These are phyloP conservation scores for Halcyon chelicuti DNA, from an alignment of 2,797 vertebrate species.

Conservation along the genomic window DNA sequence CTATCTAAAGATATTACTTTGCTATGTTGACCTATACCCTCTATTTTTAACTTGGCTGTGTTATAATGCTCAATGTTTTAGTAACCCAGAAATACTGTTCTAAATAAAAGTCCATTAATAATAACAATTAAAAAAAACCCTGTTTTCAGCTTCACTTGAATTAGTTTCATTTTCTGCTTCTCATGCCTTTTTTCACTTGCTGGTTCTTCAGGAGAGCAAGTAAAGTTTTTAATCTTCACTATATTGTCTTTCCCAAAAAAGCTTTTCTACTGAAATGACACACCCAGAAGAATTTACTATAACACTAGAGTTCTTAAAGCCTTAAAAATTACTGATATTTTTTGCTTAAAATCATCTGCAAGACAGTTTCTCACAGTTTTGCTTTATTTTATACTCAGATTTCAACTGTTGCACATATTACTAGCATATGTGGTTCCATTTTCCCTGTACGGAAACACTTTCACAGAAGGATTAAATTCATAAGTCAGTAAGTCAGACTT, in stretches of 20 bases:
- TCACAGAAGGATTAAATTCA: slow-evolving; percentile 1
- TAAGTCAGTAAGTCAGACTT: slow-evolving; percentile 39
- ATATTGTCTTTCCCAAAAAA: background rate
- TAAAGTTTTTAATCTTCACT: background rate
- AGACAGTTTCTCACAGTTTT: background rate
- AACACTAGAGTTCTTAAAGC: background rate
- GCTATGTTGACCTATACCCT: background rate
- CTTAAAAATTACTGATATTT: background rate
- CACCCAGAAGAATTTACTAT: background rate
- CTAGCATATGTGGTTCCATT: background rate
- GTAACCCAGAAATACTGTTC: background rate
- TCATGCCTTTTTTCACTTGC: background rate
- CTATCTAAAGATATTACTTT: background rate
- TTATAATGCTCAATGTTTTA: background rate
- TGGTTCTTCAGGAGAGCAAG: background rate
- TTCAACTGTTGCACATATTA: background rate
- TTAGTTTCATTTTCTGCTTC: background rate
- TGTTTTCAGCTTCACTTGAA: background rate
- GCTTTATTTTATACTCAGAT: background rate
- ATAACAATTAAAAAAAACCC: background rate
- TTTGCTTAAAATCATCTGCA: background rate
- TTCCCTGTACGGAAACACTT: background rate
- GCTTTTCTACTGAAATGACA: background rate
- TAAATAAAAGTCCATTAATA: background rate
- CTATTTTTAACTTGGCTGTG: background rate